Evolutionary conservation across 2,113 vertebrate species (phyloP).

Genomic region (Trochalopteron elliotii): DNA sequence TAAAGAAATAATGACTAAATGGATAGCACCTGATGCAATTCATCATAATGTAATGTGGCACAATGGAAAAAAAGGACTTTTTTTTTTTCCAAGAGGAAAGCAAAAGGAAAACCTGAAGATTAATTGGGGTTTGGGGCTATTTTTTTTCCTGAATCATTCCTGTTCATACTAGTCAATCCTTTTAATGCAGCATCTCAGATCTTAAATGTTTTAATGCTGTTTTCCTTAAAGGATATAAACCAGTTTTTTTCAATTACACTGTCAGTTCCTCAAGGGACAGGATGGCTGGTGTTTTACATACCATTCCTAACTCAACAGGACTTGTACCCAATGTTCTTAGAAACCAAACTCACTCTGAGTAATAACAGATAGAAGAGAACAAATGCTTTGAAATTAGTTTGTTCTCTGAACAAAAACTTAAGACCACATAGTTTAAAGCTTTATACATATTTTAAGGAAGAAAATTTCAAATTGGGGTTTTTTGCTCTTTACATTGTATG

Average conservation of each 20-base stretch:
- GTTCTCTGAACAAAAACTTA: neutral
- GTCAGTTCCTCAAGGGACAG: neutral
- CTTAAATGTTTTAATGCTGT: neutral
- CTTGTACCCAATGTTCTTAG: neutral
- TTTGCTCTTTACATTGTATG: neutral
- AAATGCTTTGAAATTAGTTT: neutral
- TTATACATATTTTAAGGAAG: neutral
- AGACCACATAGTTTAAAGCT: neutral
- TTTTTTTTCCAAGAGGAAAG: slow-evolving; percentile 6
- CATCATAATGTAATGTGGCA: slow-evolving; percentile 59
- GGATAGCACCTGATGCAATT: slow-evolving; percentile 64
- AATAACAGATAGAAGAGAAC: neutral
- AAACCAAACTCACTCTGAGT: neutral
- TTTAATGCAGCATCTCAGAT: neutral
- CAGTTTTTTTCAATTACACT: slow-evolving; percentile 5
- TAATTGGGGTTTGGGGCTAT: neutral
- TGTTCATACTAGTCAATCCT: neutral
- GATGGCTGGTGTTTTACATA: slow-evolving; percentile 4
- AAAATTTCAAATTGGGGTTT: neutral
- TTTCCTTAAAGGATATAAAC: neutral
- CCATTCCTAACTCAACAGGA: neutral
- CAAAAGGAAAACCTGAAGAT: slow-evolving; percentile 41
- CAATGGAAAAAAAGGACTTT: neutral
- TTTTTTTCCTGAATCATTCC: neutral
- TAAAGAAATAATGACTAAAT: slow-evolving; percentile 76